These are phyloP conservation scores for Drosophila colorata DNA, from an alignment of 2,888 invertebrate genomes.

Conservation along the genomic window DNA sequence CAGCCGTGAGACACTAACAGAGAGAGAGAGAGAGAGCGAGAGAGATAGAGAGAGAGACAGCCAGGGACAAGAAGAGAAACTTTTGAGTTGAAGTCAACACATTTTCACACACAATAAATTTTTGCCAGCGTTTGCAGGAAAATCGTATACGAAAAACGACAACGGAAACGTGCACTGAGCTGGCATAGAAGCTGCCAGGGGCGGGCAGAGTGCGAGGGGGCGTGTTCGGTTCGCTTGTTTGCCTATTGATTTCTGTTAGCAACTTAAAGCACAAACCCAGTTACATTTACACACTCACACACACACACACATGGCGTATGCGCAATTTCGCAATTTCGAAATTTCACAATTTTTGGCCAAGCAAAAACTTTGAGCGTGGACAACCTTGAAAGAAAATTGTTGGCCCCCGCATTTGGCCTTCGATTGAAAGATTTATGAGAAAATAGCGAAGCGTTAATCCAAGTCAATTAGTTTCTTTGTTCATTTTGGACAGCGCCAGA, in stretches of 20 bases:
- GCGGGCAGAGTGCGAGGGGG: conserved; percentile 17
- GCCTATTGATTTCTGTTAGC: conserved; percentile 69
- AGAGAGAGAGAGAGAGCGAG: background rate
- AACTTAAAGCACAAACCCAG: conserved; percentile 36
- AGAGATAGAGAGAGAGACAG: conserved; percentile 4
- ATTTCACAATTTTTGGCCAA: conserved; percentile 23
- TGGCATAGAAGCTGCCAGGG: conserved; percentile 1
- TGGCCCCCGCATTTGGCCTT: conserved; percentile 25
- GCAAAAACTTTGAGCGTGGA: conserved; percentile 27
- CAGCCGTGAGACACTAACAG: conserved; percentile 32
- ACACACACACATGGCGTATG: conserved; percentile 34
- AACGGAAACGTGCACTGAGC: conserved; percentile 38
- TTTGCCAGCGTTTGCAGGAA: conserved; percentile 72
- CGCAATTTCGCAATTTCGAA: conserved; percentile 42
- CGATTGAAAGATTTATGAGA: conserved; percentile 69
- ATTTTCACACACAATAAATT: conserved; percentile 81
- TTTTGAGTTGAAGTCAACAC: conserved; percentile 80
- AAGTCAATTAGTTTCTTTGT: conserved; percentile 81
- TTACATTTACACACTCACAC: conserved; percentile 2
- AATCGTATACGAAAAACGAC: conserved; percentile 29
- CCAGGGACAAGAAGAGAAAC: conserved; percentile 35
- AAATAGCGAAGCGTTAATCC: conserved; percentile 70
- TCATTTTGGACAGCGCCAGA: conserved; percentile 57
- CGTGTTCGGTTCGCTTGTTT: conserved; percentile 60
- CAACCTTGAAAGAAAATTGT: conserved; percentile 64